phyloP scores from a whole-genome alignment of 2,797 vertebrate genomes.

The Paramormyrops hopkinsi region DNA sequence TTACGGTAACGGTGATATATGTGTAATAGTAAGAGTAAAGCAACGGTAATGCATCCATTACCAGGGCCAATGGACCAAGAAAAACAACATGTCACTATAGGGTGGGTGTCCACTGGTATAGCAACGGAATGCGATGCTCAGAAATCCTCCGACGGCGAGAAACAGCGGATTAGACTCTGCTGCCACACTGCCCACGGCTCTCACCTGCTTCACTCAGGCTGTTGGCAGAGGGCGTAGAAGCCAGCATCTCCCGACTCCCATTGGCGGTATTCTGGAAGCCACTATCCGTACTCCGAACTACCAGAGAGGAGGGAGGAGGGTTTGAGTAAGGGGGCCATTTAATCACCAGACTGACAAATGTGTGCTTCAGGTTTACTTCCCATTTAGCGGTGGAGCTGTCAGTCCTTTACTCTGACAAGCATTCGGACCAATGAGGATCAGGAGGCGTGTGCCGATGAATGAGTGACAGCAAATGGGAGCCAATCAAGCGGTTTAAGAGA shows the following conservation, averaged over 20 bases:
- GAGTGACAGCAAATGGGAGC: constrained; percentile 4
- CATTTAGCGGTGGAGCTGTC: background rate
- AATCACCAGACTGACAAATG: background rate
- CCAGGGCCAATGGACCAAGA: background rate
- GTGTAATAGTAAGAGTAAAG: background rate
- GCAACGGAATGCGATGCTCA: background rate
- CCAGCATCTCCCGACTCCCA: constrained; percentile 72
- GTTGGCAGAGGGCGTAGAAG: constrained; percentile 62
- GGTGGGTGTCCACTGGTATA: background rate
- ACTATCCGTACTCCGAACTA: constrained; percentile 85
- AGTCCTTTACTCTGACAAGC: background rate
- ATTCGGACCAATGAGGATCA: background rate
- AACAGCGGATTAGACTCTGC: background rate
- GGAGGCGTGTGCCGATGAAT: background rate
- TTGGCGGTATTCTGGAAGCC: constrained; percentile 78
- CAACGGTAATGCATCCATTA: background rate
- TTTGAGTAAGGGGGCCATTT: background rate
- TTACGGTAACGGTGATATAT: background rate
- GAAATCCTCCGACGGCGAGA: background rate
- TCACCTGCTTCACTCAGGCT: constrained; percentile 77
- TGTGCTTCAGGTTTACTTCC: background rate
- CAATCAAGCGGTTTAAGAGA: background rate
- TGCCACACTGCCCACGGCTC: constrained; percentile 17
- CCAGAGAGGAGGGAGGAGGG: constrained; percentile 18
- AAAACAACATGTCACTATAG: background rate